phyloP scores from a whole-genome alignment of 2,888 invertebrate genomes.

The Gari tellinella region DNA sequence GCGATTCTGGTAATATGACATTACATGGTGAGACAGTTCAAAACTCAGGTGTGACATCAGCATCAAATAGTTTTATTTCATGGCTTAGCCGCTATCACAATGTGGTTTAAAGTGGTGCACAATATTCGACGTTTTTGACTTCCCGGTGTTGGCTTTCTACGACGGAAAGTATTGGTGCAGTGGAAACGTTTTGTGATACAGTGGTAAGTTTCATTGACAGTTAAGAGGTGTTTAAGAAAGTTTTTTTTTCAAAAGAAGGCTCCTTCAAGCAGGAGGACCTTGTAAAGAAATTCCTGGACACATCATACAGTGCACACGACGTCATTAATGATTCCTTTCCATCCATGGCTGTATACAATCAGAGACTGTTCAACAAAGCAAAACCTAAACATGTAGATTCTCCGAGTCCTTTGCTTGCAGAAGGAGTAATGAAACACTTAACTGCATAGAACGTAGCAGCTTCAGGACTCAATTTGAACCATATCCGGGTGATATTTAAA shows the following conservation, averaged over 20 bases:
- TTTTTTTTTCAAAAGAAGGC: slow-evolving; percentile 8
- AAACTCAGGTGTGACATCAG: slow-evolving; percentile 1
- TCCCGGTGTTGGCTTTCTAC: slow-evolving; percentile 29
- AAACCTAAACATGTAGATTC: slow-evolving; percentile 23
- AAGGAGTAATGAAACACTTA: slow-evolving; percentile 17
- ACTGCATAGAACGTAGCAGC: slow-evolving; percentile 43
- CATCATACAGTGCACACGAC: slow-evolving; percentile 38
- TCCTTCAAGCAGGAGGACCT: slow-evolving; percentile 35
- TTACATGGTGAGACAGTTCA: slow-evolving; percentile 13
- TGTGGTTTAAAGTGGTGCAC: slow-evolving; percentile 34
- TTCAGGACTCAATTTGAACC: slow-evolving; percentile 28
- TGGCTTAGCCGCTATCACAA: slow-evolving; percentile 29
- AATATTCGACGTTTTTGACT: slow-evolving; percentile 49
- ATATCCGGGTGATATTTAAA: slow-evolving; percentile 11
- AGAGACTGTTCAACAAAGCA: slow-evolving; percentile 4
- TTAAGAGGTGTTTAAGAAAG: slow-evolving; percentile 19
- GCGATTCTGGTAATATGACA: slow-evolving; percentile 5
- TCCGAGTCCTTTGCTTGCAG: slow-evolving; percentile 11
- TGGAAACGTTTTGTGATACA: slow-evolving; percentile 5
- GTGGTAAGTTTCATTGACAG: slow-evolving; percentile 26
- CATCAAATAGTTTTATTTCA: slow-evolving; percentile 7
- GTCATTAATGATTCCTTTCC: slow-evolving; percentile 34
- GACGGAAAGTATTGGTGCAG: not conserved
- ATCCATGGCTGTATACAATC: slow-evolving; percentile 6
- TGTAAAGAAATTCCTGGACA: slow-evolving; percentile 3